Evolutionary conservation across 2,113 vertebrate genomes (phyloP).

Genomic region (Ptyas mucosa): DNA sequence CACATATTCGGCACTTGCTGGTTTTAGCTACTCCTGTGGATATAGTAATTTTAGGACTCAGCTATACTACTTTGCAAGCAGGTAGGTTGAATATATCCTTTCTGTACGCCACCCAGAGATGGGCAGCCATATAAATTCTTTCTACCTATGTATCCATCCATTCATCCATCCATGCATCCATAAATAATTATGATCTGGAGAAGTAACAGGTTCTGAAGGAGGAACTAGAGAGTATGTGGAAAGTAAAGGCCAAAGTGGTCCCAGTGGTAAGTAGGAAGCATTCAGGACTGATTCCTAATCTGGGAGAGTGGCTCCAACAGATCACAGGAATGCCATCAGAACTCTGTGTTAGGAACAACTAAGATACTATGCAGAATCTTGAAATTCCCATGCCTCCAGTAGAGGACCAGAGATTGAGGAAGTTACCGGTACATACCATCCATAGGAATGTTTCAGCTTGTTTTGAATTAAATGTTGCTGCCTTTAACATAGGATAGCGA

Average conservation of each 20-base stretch:
- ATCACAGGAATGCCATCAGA: not conserved
- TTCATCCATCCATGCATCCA: not conserved
- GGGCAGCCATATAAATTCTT: not conserved
- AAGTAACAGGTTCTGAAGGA: not conserved
- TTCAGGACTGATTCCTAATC: not conserved
- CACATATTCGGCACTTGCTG: constrained; percentile 89
- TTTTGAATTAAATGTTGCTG: not conserved
- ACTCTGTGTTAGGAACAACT: not conserved
- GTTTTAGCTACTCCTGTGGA: constrained; percentile 95
- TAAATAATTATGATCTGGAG: not conserved
- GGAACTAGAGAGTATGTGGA: not conserved
- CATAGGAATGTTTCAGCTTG: not conserved
- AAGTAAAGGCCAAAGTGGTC: not conserved
- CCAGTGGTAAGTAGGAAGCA: not conserved
- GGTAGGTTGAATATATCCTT: constrained; percentile 66
- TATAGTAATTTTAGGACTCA: constrained; percentile 92
- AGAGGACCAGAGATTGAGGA: not conserved
- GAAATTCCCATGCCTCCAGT: not conserved
- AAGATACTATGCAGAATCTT: not conserved
- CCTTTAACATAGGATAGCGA: not conserved
- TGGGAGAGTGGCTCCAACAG: not conserved
- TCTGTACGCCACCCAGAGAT: not conserved
- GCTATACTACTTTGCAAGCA: constrained; percentile 82
- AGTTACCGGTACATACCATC: not conserved
- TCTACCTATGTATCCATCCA: not conserved